These are phyloP conservation scores for Eulithis testata DNA, from an alignment of 2,888 invertebrate genomes.

Conservation along the genomic window DNA sequence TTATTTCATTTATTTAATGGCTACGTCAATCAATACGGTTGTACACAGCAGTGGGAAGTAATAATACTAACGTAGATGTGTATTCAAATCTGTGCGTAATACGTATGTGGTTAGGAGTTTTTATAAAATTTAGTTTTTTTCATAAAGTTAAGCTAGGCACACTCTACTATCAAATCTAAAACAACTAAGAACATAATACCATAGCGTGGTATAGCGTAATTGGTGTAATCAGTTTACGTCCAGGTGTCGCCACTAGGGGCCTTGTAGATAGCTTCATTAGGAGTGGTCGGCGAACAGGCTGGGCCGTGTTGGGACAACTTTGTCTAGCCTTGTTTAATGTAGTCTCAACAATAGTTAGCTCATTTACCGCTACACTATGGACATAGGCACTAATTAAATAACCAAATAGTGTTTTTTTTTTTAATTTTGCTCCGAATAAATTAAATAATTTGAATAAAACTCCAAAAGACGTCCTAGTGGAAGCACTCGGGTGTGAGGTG, in stretches of 20 bases:
- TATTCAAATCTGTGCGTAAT: too few species aligned
- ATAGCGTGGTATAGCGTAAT: constrained; percentile 7
- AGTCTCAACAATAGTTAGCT: not conserved
- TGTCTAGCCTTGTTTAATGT: constrained; percentile 9
- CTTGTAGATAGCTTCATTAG: constrained; percentile 17
- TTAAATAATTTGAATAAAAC: too few species aligned
- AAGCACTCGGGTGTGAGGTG: too few species aligned
- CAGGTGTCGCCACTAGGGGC: constrained; percentile 15
- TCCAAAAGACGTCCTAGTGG: too few species aligned
- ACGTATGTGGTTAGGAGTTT: too few species aligned
- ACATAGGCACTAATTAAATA: not conserved
- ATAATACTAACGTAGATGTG: too few species aligned
- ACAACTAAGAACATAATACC: not conserved
- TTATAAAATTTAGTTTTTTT: too few species aligned
- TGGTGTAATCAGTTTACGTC: constrained; percentile 15
- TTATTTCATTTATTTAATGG: not conserved
- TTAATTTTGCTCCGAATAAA: too few species aligned
- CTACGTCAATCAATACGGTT: too few species aligned
- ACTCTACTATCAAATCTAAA: not conserved
- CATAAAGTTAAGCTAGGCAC: too few species aligned
- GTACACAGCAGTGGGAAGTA: too few species aligned
- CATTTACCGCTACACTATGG: not conserved
- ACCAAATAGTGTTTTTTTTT: not conserved
- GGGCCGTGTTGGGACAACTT: constrained; percentile 11
- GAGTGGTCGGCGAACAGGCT: not conserved